Base-by-base conservation (phyloP, 2,888 invertebrate genomes). In the Diloba caeruleocephala region DNA sequence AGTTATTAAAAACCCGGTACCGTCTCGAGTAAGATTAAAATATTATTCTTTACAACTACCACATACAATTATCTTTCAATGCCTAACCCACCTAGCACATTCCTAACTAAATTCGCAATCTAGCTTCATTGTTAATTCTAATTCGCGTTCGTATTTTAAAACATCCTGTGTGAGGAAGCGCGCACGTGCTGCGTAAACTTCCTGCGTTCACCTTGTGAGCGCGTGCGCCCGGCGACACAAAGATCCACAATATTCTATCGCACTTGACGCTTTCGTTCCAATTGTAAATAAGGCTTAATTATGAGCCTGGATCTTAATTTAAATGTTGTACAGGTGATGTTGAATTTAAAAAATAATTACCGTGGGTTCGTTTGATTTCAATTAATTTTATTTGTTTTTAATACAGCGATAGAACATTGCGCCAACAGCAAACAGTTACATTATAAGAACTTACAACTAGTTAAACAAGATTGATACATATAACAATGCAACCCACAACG, bases 111-210 rank as follows among this genome's bases (percentile, higher is more conserved):
- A 69, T 66, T 54, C 64, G 68, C 68, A 58, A 14, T 70, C 72
- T 58, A 56, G 43, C 71, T 71, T 70, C 71, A 75, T 68, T 69
- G 72, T 71, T 73, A 71, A 78, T 74, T 77, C 72, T 63, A 61
- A 67, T 70, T 71, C 72, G 80, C 79, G 74, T 81, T 81, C 81
- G 83, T 81, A 82, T 85, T 89, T 88, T 89, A 82, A 89, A 92
- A 91, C 92, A 92, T 92, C 92, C 92, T 92, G 92, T 92, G 88
- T 71, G 64, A 81, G 85, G 87, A 87, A 86, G 77, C 74, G 77
- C 87, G 90, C 92, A 91, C 92, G 91, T 91, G 92, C 89, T 78
- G 36, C 50, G 84, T 85, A 85, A 85, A 89, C 90, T 90, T 91
- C 91, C 91, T 88, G 90, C 74, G 76, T 52, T 68, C 70, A 78